These are phyloP conservation scores for Drosophila vallismaia DNA, from an alignment of 2,888 invertebrate genomes.

Conservation along the genomic window DNA sequence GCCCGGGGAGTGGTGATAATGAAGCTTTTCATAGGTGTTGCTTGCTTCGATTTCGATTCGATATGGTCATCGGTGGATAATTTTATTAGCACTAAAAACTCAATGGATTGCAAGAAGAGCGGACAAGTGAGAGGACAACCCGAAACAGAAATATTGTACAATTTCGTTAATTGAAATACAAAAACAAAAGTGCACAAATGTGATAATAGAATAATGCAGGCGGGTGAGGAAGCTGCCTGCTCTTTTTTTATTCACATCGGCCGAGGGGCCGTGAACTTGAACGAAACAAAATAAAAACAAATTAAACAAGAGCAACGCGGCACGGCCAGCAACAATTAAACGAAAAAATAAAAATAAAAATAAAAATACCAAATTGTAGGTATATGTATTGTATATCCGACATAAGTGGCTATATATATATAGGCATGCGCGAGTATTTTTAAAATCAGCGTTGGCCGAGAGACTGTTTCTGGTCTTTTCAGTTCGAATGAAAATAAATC, in stretches of 20 bases:
- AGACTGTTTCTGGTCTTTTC: constrained; percentile 53
- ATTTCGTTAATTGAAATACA: constrained; percentile 63
- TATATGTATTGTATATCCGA: not conserved
- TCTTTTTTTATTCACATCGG: constrained; percentile 41
- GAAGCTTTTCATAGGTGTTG: not conserved
- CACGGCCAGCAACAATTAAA: constrained; percentile 65
- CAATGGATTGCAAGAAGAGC: constrained; percentile 25
- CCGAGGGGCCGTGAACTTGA: constrained; percentile 73
- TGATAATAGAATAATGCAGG: constrained; percentile 28
- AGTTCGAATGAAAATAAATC: constrained; percentile 61
- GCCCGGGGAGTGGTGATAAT: not conserved
- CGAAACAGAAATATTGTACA: constrained; percentile 49
- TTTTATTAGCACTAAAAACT: constrained; percentile 43
- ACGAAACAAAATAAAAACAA: constrained; percentile 61
- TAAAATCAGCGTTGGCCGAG: constrained; percentile 53
- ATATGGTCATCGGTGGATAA: constrained; percentile 27
- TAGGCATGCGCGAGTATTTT: constrained; percentile 58
- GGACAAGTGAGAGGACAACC: constrained; percentile 26
- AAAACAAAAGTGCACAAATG: constrained; percentile 32
- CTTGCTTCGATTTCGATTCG: constrained; percentile 8
- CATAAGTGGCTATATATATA: constrained; percentile 36
- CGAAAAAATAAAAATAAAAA: constrained; percentile 48
- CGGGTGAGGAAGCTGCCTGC: constrained; percentile 52
- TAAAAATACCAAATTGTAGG: constrained; percentile 34
- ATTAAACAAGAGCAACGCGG: constrained; percentile 60